Conservation (phyloP, 2,113 vertebrate genomes). For the Murina feae region DNA sequence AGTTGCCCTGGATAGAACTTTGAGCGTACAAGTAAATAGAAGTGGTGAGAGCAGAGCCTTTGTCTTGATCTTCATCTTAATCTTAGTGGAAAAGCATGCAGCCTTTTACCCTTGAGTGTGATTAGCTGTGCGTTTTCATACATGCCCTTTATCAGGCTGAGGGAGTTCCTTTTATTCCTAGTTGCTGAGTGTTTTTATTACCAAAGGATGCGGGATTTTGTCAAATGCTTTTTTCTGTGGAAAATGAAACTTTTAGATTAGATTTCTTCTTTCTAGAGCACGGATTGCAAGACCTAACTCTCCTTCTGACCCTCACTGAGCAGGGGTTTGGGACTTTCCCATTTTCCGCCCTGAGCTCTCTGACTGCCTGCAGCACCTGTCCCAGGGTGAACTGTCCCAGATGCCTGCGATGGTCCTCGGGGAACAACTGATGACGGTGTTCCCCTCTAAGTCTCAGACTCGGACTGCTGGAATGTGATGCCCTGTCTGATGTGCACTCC, state of each 20-base stretch:
- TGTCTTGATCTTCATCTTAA: not conserved
- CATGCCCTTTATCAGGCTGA: not conserved
- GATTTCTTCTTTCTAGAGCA: not conserved
- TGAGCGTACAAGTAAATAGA: not conserved
- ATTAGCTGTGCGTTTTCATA: not conserved
- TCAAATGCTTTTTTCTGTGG: not conserved
- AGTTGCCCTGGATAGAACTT: not conserved
- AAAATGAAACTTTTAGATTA: not conserved
- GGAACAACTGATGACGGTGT: not conserved
- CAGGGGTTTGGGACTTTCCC: not conserved
- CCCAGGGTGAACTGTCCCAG: not conserved
- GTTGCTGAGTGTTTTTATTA: not conserved
- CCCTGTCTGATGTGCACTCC: rapidly evolving
- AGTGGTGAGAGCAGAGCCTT: not conserved
- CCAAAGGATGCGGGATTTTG: not conserved
- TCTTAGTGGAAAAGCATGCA: not conserved
- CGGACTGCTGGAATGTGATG: not conserved
- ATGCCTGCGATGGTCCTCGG: not conserved
- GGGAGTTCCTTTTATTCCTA: not conserved
- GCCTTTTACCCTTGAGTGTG: not conserved
- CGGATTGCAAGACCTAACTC: not conserved
- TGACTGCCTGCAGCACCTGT: not conserved
- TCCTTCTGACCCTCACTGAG: not conserved
- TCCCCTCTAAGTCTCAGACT: not conserved
- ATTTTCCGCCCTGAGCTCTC: not conserved